Percentiles rank a stretch among this genome's conserved stretches.
phyloP scores from a whole-genome alignment of 2,113 vertebrate species.

The Erythrocebus patas region DNA sequence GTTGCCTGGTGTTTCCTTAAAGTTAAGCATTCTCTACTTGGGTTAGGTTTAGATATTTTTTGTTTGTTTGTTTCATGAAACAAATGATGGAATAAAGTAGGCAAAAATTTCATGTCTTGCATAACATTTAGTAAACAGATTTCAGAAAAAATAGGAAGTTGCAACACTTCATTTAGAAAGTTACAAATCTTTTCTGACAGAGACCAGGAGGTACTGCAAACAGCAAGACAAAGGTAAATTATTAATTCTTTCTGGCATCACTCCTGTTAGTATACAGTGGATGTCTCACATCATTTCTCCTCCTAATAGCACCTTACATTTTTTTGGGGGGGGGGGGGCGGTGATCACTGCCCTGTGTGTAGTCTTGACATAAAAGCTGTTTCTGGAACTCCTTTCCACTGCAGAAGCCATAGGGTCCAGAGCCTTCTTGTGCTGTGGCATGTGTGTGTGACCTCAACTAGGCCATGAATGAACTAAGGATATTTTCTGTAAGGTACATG shows the following conservation, averaged over 20 bases:
- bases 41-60: not conserved
- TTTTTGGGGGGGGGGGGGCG: fast-evolving
- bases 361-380: not conserved
- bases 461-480: not conserved
- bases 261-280: not conserved
- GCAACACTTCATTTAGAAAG: not conserved
- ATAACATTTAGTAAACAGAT: not conserved
- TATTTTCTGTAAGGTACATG: not conserved
- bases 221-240: not conserved
- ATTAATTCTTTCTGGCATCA: not conserved
- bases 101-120: not conserved
- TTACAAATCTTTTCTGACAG: not conserved
- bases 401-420: not conserved
- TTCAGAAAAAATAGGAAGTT: not conserved
- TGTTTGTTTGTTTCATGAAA: not conserved
- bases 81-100: not conserved
- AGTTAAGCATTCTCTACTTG: not conserved
- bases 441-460: not conserved
- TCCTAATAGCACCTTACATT: not conserved
- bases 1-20: not conserved
- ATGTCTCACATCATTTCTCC: not conserved
- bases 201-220: not conserved
- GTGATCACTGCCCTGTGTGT: fast-evolving
- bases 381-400: not conserved
- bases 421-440: not conserved